Base-by-base conservation (phyloP, 2,888 invertebrate species). In the Pogonocherus hispidulus region DNA sequence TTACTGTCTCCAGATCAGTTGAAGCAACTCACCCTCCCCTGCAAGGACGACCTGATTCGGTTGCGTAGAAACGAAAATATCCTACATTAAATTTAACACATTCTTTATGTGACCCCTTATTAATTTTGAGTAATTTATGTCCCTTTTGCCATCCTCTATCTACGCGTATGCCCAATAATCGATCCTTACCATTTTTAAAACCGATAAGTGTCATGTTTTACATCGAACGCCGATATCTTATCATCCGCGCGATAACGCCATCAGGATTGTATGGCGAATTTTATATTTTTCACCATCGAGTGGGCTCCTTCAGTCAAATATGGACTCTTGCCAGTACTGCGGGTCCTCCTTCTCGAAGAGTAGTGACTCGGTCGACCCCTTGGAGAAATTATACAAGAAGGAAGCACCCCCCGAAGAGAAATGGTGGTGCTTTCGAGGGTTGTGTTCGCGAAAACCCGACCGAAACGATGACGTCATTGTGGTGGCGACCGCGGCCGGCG, bases 391-490 rank as follows among this genome's bases (percentile, higher is more conserved):
- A 41, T 63, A 57, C 46, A 60, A 68, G 8, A 66, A 66, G 63
- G 68, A 65, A 11, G 63, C 71, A 6, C 23, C 44, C 14, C 47
- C 37, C 16, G 68, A 60, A 44, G 46, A 41, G 47, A 54, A 67
- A 54, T 78, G 78, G 78, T 74, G 69, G 59, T 79, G 77, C 68
- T 71, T 79, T 60, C 59, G 76, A 57, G 49, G 54, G 16, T 69
- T 67, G 52, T 79, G 77, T 62, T 62, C 52, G 16, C 66, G 67
- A 18, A 68, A 66, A 14, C 52, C 56, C 32, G 56, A 60, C 8
- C 32, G 37, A 5, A 46, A 46, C 3, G 6, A 11, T 11, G 65
- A 64, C 6, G 52, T 27, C 44, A 64, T 55, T 11, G 66, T 62
- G 14, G 32, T 66, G 1, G 47, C 56, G 8, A 54, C 55, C 8